Conservation (phyloP, 2,797 vertebrate species). For the Nasua narica region DNA sequence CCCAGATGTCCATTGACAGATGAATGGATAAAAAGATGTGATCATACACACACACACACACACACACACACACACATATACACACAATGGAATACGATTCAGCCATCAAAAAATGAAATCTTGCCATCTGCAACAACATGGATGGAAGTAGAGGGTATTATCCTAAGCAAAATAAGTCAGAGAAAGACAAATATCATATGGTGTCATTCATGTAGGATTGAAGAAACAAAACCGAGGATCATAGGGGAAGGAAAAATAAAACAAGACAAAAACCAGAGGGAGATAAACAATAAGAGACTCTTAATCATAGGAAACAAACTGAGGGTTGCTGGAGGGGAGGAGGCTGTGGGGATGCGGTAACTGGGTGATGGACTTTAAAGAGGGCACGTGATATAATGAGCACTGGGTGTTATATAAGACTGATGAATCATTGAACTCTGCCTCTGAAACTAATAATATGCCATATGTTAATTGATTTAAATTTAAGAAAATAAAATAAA, state of each 20-base stretch:
- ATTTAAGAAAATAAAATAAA: neutral
- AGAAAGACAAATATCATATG: neutral
- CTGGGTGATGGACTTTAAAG: neutral
- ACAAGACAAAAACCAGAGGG: neutral
- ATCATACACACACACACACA: no score
- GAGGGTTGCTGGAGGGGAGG: neutral
- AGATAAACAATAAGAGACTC: neutral
- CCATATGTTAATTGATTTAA: neutral
- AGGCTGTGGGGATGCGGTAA: neutral
- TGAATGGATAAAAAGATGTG: neutral
- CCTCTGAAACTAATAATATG: neutral
- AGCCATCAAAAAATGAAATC: neutral
- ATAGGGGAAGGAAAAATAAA: neutral
- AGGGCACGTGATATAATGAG: neutral
- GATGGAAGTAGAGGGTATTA: neutral
- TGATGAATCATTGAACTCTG: neutral
- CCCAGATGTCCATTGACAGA: neutral
- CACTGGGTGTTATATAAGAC: neutral
- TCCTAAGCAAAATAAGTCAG: neutral
- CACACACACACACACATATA: neutral
- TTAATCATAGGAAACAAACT: neutral
- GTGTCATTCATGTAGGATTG: neutral
- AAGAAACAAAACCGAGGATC: neutral
- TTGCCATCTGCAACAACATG: neutral
- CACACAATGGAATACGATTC: neutral